Evolutionary conservation across 1,140 invertebrate genomes (phyloP), one percentile per base, ranked within the genome.

Genomic region (Drosophila paulistorum): DNA sequence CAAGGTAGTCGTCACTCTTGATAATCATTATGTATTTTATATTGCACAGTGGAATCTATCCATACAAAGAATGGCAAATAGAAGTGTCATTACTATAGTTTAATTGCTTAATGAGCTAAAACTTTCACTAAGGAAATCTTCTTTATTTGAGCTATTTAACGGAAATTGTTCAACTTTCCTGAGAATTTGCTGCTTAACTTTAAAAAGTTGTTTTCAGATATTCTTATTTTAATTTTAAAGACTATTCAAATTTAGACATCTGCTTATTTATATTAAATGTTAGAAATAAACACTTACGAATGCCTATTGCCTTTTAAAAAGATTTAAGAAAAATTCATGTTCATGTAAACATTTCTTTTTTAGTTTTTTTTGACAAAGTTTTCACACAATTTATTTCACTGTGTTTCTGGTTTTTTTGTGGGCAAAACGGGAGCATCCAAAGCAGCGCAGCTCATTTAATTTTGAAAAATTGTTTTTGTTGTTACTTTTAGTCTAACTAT

Each of bases 1-100:
- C 84, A 87, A 89, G 84, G 84, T 69, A 73, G 59, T 68, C 80
- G 65, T 83, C 77, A 70, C 60, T 51, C 45, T 89, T 72, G 73
- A 75, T 87, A 83, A 67, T 83, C 65, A 83, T 78, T 77, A 78
- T 70, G 45, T 51, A 23, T 71, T 79, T 66, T 79, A 77, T 74
- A 68, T 23, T 9, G 68, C 51, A 75, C 23, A 62, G 58, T 77
- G 67, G 63, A 0, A 30, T 30, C 6, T 0, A 30, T 30, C 17
- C 10, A 7, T 23, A 26, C 23, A 23, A 48, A 20, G 7, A 45
- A 23, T 51, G 45, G 20, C 17, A 20, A 51, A 51, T 4, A 9
- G 4, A 35, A 17, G 17, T 17, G 7, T 5, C 13, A 11, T 17
- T 9, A 10, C 7, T 1, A 54, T 11, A 10, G 23, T 23, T 10